Conservation (phyloP, 2,113 vertebrate species). For the Syngnathoides biaculeatus region DNA sequence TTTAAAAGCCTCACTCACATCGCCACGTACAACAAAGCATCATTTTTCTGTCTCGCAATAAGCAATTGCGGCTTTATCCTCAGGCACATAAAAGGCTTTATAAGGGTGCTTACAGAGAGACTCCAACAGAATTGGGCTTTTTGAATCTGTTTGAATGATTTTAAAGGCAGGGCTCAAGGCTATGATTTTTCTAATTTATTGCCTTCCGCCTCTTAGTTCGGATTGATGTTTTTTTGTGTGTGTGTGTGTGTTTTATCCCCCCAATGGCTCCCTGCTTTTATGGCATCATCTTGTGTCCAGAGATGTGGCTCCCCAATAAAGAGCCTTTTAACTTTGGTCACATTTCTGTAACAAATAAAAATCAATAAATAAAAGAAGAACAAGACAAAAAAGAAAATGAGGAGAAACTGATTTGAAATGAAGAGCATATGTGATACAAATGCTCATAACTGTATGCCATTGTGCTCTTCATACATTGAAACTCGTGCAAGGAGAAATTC, state of each 20-base stretch:
- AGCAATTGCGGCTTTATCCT: slow-evolving; percentile 62
- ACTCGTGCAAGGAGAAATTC: slow-evolving; percentile 47
- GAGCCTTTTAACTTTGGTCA: slow-evolving; percentile 75
- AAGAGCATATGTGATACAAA: slow-evolving; percentile 9
- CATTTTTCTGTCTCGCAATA: slow-evolving; percentile 59
- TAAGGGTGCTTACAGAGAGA: slow-evolving; percentile 74
- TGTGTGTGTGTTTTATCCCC: slow-evolving; percentile 51
- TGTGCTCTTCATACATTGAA: slow-evolving; percentile 48
- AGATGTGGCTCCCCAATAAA: slow-evolving; percentile 76
- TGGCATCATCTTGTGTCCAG: slow-evolving; percentile 78
- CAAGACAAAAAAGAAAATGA: slow-evolving; percentile 42
- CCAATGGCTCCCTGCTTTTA: slow-evolving; percentile 71
- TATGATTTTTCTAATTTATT: slow-evolving; percentile 74
- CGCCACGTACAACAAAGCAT: slow-evolving; percentile 31
- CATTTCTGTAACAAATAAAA: slow-evolving; percentile 70
- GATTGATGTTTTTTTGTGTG: slow-evolving; percentile 72
- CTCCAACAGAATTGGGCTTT: slow-evolving; percentile 70
- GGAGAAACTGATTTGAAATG: slow-evolving; percentile 53
- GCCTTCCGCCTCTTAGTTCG: slow-evolving; percentile 69
- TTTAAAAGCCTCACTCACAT: slow-evolving; percentile 52
- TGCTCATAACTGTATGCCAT: slow-evolving; percentile 34
- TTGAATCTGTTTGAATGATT: slow-evolving; percentile 79
- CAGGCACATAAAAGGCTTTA: slow-evolving; percentile 73
- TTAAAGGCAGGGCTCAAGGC: slow-evolving; percentile 71
- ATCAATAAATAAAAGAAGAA: slow-evolving; percentile 49